Evolutionary conservation across 2,888 invertebrate genomes (phyloP), one percentile per base, ranked within the genome.

Genomic region (Mythimna loreyi): DNA sequence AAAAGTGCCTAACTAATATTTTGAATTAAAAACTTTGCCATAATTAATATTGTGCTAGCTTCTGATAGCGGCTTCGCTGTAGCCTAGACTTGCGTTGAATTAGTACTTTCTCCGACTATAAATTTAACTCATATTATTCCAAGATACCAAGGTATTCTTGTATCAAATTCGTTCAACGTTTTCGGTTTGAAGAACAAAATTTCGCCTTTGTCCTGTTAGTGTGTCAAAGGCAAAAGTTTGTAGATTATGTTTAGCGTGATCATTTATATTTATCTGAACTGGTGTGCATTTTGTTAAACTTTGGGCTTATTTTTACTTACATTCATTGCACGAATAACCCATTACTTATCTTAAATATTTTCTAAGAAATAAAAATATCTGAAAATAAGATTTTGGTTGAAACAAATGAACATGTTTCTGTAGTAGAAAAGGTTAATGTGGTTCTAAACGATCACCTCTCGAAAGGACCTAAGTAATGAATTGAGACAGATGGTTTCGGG

Each of bases 401-500:
- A 6, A 53, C 4, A 53, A n/a, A 36, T n/a, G 0, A 28, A 47
- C n/a, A 45, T 21, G 21, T 28, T 50, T 59, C 16, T 45, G 8
- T 30, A 23, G 3, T 5, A 25, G 28, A 58, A 47, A 62, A 75
- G 40, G 55, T 64, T 57, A 47, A 49, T 53, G 25, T 49, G 21
- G 45, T 2, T 47, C 45, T 50, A 70, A 64, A 55, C 43, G 53
- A 59, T 25, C 33, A 58, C 59, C 28, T 43, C 40, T 62, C 43
- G 30, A 56, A 61, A 58, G 19, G 23, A 19, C 62, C 6, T 45
- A 36, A 13, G 53, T 33, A 75, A 61, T 67, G 36, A 75, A 77
- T 79, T 78, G 53, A 78, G 63, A 75, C 66, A 23, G 55, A 78
- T 80, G 30, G 47, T 9, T 71, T 57, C 7, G 45, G 43, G 13